Base-by-base conservation (phyloP, 2,888 invertebrate genomes). In the Mellilla xanthometata region DNA sequence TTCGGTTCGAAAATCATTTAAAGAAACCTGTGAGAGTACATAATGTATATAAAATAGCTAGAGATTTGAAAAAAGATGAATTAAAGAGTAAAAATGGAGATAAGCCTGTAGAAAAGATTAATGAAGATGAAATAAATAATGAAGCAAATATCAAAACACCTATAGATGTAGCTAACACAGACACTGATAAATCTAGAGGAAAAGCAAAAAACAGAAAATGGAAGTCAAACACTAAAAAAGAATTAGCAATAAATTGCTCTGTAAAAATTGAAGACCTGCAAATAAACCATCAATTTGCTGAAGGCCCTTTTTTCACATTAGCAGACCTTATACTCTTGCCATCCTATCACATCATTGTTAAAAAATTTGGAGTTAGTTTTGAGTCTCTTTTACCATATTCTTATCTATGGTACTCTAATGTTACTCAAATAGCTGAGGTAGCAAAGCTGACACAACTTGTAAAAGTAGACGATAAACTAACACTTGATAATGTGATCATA, bases 1-100 rank as follows among this genome's bases (percentile, higher is more conserved):
- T 93, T 0, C 90, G 95, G 53, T 95, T 97, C 68, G 98, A 98
- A 79, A 91, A 92, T 54, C 97, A 98, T 71, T 91, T 98, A 79
- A 91, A 91, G 9, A 94, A 95, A 64, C 97, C 97, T 0, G 93
- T 96, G 0, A 92, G 93, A 67, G 91, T 97, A 52, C 97, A 97
- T 68, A 98, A 98, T 81, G 92, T 96, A 19, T 94, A 94, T 56
- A 96, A 96, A 84, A 75, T 93, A 45, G 93, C 93, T 1, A 88
- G 94, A 53, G 90, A 93, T 51, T 52, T 87, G 22, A 91, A 89
- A 12, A 91, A 90, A 60, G 61, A 63, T 26, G 63, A 50, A 49
- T 26, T 62, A 4, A 59, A 57, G 63, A 58, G 40, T 68, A 64
- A 30, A 49, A 40, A 51, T 29, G 34, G 31, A 23, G 39, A 72